Evolutionary conservation across 1,140 invertebrate species (phyloP), one percentile per base, ranked within the genome.

Genomic region (Drosophila navojoa): DNA sequence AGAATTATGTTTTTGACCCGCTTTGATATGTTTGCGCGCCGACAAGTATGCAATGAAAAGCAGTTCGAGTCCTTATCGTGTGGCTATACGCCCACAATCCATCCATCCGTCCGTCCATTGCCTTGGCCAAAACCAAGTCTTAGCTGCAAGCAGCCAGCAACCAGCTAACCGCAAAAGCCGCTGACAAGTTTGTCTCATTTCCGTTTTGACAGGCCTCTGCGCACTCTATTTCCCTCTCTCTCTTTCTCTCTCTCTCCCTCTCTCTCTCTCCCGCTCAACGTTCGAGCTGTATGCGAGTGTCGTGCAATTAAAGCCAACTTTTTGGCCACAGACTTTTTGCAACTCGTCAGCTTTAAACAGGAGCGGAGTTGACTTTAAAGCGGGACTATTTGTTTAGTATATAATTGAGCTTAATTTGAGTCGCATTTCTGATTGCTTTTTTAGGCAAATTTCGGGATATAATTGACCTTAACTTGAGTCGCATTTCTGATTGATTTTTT

Each of bases 271-370:
- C 0, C 7, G 7, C 32, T 1, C 32, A 32, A 32, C 32, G 2
- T 32, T 29, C 50, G 42, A 13, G 49, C 29, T 54, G 42, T 47
- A 35, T 59, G 55, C 49, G 49, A 71, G 69, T 69, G 79, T 50
- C 22, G 55, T 69, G 68, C 84, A 89, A 82, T 87, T 87, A 87
- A 89, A 79, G 84, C 54, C 82, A 81, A 78, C 61, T 77, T 72
- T 54, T 54, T 38, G 55, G 13, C 38, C 44, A 27, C 42, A 50
- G 10, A 32, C 11, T 25, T 60, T 49, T 49, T 47, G 35, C 25
- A 35, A 29, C 13, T 49, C 16, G 25, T 29, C 42, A 49, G 16
- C 15, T 19, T n/a, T 29, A 11, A n/a, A 10, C 59, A 64, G 68
- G 59, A 71, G 66, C 45, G 64, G 42, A 59, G 27, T 29, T 29